Base-by-base conservation (phyloP, 1,140 invertebrate genomes). In the Orius laevigatus region DNA sequence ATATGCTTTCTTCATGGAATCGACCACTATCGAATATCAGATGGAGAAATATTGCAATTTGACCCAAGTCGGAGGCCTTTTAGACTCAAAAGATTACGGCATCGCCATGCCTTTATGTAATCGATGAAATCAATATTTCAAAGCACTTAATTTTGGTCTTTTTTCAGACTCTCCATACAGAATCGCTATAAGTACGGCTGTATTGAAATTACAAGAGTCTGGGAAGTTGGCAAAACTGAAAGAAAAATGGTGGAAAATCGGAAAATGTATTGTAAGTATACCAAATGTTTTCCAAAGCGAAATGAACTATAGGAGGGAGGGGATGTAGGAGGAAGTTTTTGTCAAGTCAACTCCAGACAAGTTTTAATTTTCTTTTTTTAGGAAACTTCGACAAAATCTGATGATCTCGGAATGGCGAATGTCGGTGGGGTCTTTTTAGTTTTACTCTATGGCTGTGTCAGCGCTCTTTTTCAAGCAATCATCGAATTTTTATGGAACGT, bases 1-100 rank as follows among this genome's bases (percentile, higher is more conserved):
- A 1, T 90, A 85, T 59, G 85, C 84, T 2, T 90, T 81, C 60
- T 66, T 89, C 2, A 89, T 90, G 85, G 85, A 90, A 63, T 86
- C 81, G 0, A 77, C 82, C 0, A 73, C 76, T 18, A 75, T 90
- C 51, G 82, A 86, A 52, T 90, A 84, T 59, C 74, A 79, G 52
- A 68, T 76, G 15, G 79, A 84, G 56, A 65, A 79, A 48, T 71
- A 84, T 55, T 90, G 85, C 57, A 71, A 80, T 35, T 67, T 88
- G 3, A 77, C 76, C 53, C 77, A 82, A 64, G 72, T 89, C 12
- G 84, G 87, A 18, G 72, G 74, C 0, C 66, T 80, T 32, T 61
- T 84, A 19, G 85, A 90, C 59, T 78, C 74, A 36, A 88, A 88
- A 60, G 81, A 80, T 15, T 87, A 86, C 57, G 83, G 81, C 15